Percentiles rank a stretch among this genome's conserved stretches.
Conservation (phyloP, 2,113 vertebrate genomes). For the Myxocyprinus asiaticus region DNA sequence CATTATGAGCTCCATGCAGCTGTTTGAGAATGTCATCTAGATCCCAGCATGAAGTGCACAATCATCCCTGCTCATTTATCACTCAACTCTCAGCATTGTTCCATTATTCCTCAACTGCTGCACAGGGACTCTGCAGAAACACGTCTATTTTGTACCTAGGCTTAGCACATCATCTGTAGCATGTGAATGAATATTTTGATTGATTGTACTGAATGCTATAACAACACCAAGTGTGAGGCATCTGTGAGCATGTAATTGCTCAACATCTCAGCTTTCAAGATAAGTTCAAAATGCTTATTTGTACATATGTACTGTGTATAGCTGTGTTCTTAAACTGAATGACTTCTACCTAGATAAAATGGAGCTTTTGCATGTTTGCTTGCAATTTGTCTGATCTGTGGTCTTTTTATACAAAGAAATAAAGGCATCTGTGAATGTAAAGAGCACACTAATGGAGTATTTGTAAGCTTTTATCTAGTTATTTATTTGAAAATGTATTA, state of each 20-base stretch:
- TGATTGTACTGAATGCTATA: conserved; percentile 12
- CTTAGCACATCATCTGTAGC: not conserved
- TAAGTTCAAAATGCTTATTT: too few species aligned
- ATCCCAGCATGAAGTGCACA: conserved; percentile 15
- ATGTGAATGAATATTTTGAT: conserved; percentile 18
- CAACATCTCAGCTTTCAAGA: too few species aligned
- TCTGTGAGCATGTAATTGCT: not conserved
- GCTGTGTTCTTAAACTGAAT: not conserved
- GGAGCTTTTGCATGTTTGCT: conserved; percentile 35
- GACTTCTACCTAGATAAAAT: conserved; percentile 20
- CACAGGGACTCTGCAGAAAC: conserved; percentile 1
- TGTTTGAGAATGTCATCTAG: conserved; percentile 83
- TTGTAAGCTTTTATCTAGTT: too few species aligned
- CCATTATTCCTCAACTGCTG: not conserved
- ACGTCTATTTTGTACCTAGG: not conserved
- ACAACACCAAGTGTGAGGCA: too few species aligned
- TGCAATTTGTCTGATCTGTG: not conserved
- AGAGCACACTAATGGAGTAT: too few species aligned
- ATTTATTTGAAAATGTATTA: too few species aligned
- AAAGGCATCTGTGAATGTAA: conserved; percentile 10
- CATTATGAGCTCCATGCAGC: conserved; percentile 88
- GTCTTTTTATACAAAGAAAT: not conserved
- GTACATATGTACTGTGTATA: conserved; percentile 22
- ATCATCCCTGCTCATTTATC: not conserved
- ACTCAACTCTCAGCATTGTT: not conserved